Percentiles rank a stretch among this genome's conserved stretches.
Conservation (phyloP, 2,113 vertebrate species). For the Phrynocephalus versicolor region DNA sequence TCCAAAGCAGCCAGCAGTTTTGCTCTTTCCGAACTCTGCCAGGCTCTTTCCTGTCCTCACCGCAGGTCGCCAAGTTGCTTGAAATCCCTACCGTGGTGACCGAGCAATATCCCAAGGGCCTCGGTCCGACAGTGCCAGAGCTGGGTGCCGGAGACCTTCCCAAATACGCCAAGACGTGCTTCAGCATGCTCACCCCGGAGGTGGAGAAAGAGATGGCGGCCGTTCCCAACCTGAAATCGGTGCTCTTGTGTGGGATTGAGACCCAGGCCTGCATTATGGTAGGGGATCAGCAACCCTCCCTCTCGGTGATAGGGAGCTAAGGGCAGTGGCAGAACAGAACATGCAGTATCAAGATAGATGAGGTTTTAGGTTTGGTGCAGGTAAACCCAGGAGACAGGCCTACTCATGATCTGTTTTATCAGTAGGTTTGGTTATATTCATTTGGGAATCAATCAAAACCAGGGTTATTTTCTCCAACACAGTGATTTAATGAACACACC, state of each 20-base stretch:
- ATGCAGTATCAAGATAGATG: background rate
- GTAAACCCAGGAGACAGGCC: background rate
- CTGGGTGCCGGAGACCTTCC: constrained; percentile 77
- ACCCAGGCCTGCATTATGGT: constrained; percentile 89
- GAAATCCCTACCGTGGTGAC: constrained; percentile 81
- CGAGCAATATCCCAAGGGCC: constrained; percentile 87
- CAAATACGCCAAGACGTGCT: constrained; percentile 81
- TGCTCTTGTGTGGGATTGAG: constrained; percentile 89
- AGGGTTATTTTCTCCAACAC: background rate
- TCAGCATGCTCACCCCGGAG: constrained; percentile 83
- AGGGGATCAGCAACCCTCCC: background rate
- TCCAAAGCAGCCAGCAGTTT: background rate
- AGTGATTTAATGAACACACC: background rate
- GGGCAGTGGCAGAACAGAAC: background rate
- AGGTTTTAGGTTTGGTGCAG: background rate
- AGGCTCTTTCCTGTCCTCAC: background rate
- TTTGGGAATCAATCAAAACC: background rate
- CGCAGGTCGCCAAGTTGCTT: constrained; percentile 79
- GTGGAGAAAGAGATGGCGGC: constrained; percentile 75
- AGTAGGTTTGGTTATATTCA: background rate
- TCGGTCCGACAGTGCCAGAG: constrained; percentile 87
- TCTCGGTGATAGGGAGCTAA: no score
- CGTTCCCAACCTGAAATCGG: constrained; percentile 51
- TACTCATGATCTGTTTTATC: background rate
- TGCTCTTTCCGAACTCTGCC: background rate